Conservation (phyloP, 2,797 vertebrate genomes). For the Danio jaintianensis region DNA sequence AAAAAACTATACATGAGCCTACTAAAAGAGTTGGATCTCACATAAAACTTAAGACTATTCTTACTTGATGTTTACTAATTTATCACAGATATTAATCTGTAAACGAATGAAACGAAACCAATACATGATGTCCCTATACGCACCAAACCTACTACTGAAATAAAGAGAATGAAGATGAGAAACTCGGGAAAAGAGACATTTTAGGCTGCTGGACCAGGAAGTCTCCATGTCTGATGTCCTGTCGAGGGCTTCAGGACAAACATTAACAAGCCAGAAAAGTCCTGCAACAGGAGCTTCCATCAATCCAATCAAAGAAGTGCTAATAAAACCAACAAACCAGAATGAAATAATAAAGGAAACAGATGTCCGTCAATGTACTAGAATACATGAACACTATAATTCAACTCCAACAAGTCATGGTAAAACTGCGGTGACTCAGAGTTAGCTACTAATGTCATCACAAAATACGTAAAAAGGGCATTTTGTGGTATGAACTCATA, state of each 20-base stretch:
- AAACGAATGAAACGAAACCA: too few relatives aligned
- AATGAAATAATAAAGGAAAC: background rate
- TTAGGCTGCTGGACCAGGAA: background rate
- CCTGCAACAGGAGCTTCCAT: background rate
- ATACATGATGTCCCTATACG: background rate
- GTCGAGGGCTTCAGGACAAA: too few relatives aligned
- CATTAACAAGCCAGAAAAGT: background rate
- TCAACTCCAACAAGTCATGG: too few relatives aligned
- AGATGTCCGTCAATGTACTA: background rate
- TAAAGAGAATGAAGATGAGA: background rate
- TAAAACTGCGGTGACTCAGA: too few relatives aligned
- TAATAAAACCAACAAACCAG: background rate
- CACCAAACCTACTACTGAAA: background rate
- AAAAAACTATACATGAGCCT: too few relatives aligned
- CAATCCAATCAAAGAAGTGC: background rate
- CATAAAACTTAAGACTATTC: too few relatives aligned
- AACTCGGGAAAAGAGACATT: background rate
- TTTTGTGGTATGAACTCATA: too few relatives aligned
- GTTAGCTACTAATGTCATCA: too few relatives aligned
- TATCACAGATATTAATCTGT: background rate
- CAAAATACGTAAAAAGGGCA: too few relatives aligned
- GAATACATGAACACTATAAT: background rate
- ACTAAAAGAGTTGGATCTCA: too few relatives aligned
- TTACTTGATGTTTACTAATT: background rate
- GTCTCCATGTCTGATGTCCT: too few relatives aligned